Base-by-base conservation (phyloP, 2,888 invertebrate species). In the Geophilus truncorum region DNA sequence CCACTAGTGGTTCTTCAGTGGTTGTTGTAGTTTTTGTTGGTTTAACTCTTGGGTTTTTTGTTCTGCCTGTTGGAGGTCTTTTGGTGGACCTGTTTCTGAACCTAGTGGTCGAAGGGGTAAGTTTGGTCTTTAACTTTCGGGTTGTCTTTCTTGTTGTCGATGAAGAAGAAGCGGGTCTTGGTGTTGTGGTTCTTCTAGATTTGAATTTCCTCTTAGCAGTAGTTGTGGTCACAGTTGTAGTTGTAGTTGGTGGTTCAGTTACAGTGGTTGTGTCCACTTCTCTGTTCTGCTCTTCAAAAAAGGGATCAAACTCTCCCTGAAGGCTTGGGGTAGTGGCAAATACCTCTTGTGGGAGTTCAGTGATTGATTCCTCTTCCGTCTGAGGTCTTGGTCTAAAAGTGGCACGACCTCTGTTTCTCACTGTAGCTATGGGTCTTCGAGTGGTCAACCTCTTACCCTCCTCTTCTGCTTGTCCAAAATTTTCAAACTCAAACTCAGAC, bases 221-320 rank as follows among this genome's bases (percentile, higher is more conserved):
- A 2, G 76, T 18, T 6, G 6, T 6, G 7, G 76, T 5, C 6
- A 4, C 6, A 21, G 23, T 25, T 32, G 32, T 30, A 7, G 78
- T 77, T 1, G 78, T 77, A 6, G 78, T 77, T 0, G 78, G 25
- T 15, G 77, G 77, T 7, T 77, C 77, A 1, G 28, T 34, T 9
- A 77, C 10, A 5, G 79, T 79, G 15, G 79, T 40, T 18, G 76
- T 75, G 23, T 30, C 76, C 5, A n/a, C 21, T 7, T 75, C 76
- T 0, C 18, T 1, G 21, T 18, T 79, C 7, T 40, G 79, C 1
- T 79, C 79, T 7, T 79, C 79, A 28, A 79, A 79, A 25, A 79
- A 79, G 15, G 79, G 79, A 51, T 79, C 79, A 15, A 79, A 79
- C 30, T 79, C 79, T 7, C 79, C 79, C n/a, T 79, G 12, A 1